phyloP scores from a whole-genome alignment of 1,140 invertebrate species.

The Colletes gigas region DNA sequence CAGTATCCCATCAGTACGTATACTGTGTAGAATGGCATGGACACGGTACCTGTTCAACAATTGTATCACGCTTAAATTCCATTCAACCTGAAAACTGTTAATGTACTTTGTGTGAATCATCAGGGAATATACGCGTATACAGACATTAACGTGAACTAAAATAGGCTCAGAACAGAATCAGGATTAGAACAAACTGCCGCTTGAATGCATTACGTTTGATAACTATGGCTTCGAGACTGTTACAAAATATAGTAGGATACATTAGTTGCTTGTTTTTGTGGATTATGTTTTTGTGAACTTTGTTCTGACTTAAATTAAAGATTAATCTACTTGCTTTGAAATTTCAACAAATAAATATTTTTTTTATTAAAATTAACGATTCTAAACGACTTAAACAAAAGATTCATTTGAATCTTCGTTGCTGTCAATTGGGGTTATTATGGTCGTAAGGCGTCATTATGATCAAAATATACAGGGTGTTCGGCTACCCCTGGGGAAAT shows the following conservation, averaged over 20 bases:
- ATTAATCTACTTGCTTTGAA: neutral
- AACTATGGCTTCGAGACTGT: neutral
- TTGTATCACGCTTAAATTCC: conserved; percentile 1
- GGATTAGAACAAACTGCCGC: neutral
- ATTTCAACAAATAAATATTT: neutral
- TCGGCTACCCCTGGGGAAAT: too few species aligned
- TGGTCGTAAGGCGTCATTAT: too few species aligned
- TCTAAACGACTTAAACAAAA: too few species aligned
- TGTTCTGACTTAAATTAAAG: neutral
- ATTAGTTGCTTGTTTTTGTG: neutral
- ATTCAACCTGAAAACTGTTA: neutral
- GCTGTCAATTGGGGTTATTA: too few species aligned
- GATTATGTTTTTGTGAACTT: neutral
- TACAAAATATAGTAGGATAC: too few species aligned
- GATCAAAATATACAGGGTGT: too few species aligned
- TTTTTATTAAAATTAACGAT: neutral
- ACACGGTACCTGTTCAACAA: conserved; percentile 89
- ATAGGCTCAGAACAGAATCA: too few species aligned
- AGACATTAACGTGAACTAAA: too few species aligned
- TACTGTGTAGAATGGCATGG: conserved; percentile 97
- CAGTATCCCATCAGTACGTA: conserved; percentile 98
- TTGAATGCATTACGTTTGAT: neutral
- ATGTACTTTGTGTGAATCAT: neutral
- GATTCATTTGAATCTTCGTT: too few species aligned
- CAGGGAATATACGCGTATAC: neutral